Conservation (phyloP, 2,888 invertebrate species). For the Acanthacorydalis orientalis region DNA sequence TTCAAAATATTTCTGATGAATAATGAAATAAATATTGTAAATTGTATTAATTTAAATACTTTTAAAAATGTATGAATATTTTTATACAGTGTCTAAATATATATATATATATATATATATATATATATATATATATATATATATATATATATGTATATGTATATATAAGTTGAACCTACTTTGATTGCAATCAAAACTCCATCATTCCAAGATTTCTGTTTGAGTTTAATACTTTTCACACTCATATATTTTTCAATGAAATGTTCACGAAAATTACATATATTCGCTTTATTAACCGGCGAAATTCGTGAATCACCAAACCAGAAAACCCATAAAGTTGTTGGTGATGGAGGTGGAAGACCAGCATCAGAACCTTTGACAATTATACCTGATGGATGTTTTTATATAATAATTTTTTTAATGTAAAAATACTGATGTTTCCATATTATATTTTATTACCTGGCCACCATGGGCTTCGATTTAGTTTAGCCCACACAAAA, state of each 20-base stretch:
- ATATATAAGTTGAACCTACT: slow-evolving; percentile 3
- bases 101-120: too few species aligned
- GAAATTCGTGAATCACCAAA: slow-evolving; percentile 8
- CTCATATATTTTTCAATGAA: not conserved
- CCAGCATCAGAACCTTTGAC: not conserved
- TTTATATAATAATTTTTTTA: not conserved
- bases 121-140: too few species aligned
- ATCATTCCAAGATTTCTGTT: slow-evolving; percentile 1
- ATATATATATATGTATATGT: too few species aligned
- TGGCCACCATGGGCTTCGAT: not conserved
- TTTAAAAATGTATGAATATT: too few species aligned
- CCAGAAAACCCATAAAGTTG: slow-evolving; percentile 7
- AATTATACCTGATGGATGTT: not conserved
- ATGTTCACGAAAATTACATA: slow-evolving; percentile 4
- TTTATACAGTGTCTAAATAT: too few species aligned
- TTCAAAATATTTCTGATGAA: too few species aligned
- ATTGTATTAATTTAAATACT: too few species aligned
- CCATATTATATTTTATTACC: not conserved
- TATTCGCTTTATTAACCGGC: slow-evolving; percentile 5
- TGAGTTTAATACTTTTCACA: not conserved
- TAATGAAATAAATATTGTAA: too few species aligned
- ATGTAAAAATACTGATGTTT: not conserved
- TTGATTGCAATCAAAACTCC: slow-evolving; percentile 6
- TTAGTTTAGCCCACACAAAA: not conserved
- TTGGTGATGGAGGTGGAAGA: not conserved